Base-by-base conservation (phyloP, 2,797 vertebrate species). In the Enteromius anoplus region DNA sequence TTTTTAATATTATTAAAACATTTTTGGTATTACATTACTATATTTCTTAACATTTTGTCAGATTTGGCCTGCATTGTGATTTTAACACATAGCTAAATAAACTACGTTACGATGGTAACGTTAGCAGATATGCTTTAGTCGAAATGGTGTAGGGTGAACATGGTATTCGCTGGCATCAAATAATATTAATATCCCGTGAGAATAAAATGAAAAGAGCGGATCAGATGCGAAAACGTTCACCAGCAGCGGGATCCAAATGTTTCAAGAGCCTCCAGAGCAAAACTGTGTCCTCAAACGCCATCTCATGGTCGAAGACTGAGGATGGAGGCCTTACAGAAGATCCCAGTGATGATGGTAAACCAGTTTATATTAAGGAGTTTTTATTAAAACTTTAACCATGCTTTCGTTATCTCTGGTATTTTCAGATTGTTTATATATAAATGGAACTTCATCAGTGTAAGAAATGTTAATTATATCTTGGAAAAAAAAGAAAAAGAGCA, bases 331-430 rank as follows among this genome's bases (percentile, higher is more conserved):
- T n/a, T 29, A 47, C n/a, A 21, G 40, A 64, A 47, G 42, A 42
- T n/a, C n/a, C 73, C 72, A 83, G 69, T 49, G 80, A 85, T 73
- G 81, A 85, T 32, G 81, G 73, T 87, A 87, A 65, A 55, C 26
- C 37, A 21, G 10, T 64, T 29, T 6, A 47, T 60, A 32, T 32
- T 51, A 32, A 4, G 9, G 6, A 3, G 7, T 45, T 26, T 45
- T 71, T 45, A 26, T 7, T 3, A 23, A 71, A 47, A 45, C 23
- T 26, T 47, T 47, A 40, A 70, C 21, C 23, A 9, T 47, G 68
- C 23, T 1, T 47, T 42, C 14, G 17, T 47, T 70, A 23, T 42
- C 47, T n/a, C 37, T 45, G 9, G 2, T 42, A 6, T 37, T 69
- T 69, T 14, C 37, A 45, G 15, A 37, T 21, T 68, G 11, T 10